Evolutionary conservation across 2,888 invertebrate species (phyloP).

Genomic region (Leucophenga montana): DNA sequence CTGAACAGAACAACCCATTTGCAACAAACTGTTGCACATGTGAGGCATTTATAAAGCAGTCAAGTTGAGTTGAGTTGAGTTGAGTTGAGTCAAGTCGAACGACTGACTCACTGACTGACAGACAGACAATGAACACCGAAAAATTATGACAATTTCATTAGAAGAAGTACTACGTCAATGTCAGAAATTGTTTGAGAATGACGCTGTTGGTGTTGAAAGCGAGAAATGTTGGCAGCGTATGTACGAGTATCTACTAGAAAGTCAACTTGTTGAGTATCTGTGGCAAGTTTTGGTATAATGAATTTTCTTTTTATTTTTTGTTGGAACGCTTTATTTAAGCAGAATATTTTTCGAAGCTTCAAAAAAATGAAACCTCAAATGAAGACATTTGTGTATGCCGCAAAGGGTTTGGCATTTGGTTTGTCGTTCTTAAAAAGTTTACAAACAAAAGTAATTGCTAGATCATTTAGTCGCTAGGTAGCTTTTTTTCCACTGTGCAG

Average conservation of each 20-base stretch:
- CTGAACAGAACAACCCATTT: neutral
- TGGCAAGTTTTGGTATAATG: neutral
- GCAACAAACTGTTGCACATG: slow-evolving; percentile 34
- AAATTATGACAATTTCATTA: slow-evolving; percentile 71
- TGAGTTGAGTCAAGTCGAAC: neutral
- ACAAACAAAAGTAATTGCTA: no score
- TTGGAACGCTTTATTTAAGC: no score
- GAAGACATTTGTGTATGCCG: slow-evolving; percentile 2
- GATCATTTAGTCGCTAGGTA: no score
- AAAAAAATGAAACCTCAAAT: neutral
- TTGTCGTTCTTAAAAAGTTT: no score
- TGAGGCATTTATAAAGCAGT: slow-evolving; percentile 56
- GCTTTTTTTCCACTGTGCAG: no score
- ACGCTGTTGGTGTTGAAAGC: slow-evolving; percentile 7
- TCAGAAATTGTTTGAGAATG: slow-evolving; percentile 46
- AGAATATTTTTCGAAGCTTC: neutral
- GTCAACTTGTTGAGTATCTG: slow-evolving; percentile 17
- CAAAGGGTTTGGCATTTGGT: neutral
- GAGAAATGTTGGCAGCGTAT: neutral
- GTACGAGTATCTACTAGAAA: no score
- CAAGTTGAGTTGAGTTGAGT: slow-evolving; percentile 40
- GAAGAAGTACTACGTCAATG: slow-evolving; percentile 70
- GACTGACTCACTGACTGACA: no score
- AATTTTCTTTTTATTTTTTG: no score
- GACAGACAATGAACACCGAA: slow-evolving; percentile 34